Evolutionary conservation across 1,140 invertebrate genomes (phyloP), one percentile per base, ranked within the genome.

Genomic region (Drosophila nigromelanica): DNA sequence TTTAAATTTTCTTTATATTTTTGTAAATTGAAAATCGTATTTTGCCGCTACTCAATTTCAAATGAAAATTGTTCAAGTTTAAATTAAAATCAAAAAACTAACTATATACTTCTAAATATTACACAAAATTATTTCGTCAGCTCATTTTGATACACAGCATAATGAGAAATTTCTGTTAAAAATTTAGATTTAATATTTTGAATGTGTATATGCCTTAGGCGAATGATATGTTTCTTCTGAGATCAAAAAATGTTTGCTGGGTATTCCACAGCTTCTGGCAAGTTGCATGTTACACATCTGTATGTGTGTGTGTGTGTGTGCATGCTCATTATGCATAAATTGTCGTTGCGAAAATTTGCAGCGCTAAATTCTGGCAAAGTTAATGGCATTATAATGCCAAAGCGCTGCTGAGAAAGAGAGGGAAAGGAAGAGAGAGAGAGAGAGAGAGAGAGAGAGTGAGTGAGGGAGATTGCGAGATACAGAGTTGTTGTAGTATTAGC

Each of bases 311-410:
- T 5, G 11, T 10, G 7, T 12, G 39, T 48, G 37, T 50, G 8
- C 42, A 55, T 62, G 76, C 83, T 89, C 83, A 89, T 89, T 89
- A 89, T 89, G 70, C 83, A 89, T 78, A 89, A 89, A 89, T 80
- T 89, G 72, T 89, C 66, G 66, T 70, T 83, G 73, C 66, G 78
- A 67, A 78, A 76, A 77, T 78, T 73, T 68, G 76, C 61, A 76
- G 76, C 80, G 75, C 80, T 89, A 81, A 89, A 83, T 89, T 89
- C 81, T 89, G 79, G 51, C 76, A 83, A 89, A 89, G 80, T 80
- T 89, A 89, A 89, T 89, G 79, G 79, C 76, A 89, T 89, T 89
- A 89, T 83, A 89, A 89, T 89, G 73, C 83, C 79, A 82, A 80
- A 78, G 64, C 58, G 73, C 24, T 54, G 69, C 60, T 67, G 63